Evolutionary conservation across 2,113 vertebrate genomes (phyloP).

Genomic region (Dicaeum eximium): DNA sequence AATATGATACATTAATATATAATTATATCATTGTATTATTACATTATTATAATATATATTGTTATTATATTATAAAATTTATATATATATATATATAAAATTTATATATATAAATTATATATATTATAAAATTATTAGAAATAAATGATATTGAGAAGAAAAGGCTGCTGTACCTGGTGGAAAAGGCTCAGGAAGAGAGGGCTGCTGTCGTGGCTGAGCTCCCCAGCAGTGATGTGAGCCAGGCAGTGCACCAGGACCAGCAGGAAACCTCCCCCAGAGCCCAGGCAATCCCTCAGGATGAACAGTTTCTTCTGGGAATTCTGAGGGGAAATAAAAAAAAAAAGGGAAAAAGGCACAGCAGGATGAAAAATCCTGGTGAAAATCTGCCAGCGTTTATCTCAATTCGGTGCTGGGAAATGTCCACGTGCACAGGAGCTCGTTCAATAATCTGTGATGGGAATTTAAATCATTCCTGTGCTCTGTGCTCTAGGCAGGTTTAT

Average conservation of each 20-base stretch:
- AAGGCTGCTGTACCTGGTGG: slow-evolving; percentile 73
- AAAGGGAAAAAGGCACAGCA: background rate
- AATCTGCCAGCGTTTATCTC: background rate
- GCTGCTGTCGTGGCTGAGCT: slow-evolving; percentile 69
- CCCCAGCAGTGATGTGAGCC: slow-evolving; percentile 72
- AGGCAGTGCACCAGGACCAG: slow-evolving; percentile 83
- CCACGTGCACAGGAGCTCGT: too few species aligned
- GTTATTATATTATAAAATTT: too few species aligned
- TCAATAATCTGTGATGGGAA: rapidly evolving
- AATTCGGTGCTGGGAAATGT: too few species aligned
- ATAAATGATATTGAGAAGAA: too few species aligned
- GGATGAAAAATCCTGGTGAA: too few species aligned
- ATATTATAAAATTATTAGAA: too few species aligned
- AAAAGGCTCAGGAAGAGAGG: slow-evolving; percentile 79
- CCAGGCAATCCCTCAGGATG: slow-evolving; percentile 76
- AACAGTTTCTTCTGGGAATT: slow-evolving; percentile 72
- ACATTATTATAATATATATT: too few species aligned
- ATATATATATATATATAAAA: too few species aligned
- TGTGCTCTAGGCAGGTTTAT: background rate
- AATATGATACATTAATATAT: too few species aligned
- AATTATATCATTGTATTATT: too few species aligned
- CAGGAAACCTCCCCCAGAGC: slow-evolving; percentile 79
- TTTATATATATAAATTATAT: too few species aligned
- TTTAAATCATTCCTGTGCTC: background rate
- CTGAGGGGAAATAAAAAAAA: slow-evolving; percentile 49